A percentile compares a stretch with the other conserved stretches of the same genome.
These are phyloP conservation scores for Tetragnatha montana DNA, from an alignment of 2,888 invertebrate species.

Conservation along the genomic window DNA sequence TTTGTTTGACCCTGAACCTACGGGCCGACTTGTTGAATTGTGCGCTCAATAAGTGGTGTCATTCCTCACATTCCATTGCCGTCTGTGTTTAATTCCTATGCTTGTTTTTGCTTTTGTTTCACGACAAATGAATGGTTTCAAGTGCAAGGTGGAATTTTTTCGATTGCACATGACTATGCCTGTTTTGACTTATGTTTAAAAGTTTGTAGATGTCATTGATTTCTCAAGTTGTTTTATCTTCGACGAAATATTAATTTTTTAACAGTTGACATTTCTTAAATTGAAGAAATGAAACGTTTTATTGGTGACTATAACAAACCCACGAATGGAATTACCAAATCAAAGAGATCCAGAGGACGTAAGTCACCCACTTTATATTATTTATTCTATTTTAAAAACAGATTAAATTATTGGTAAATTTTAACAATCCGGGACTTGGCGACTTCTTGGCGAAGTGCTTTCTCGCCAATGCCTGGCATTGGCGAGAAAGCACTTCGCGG, in stretches of 20 bases:
- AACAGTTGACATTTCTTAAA: slow-evolving; percentile 52
- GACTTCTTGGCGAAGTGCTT: too few relatives aligned
- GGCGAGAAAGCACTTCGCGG: too few relatives aligned
- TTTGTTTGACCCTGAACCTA: slow-evolving; percentile 30
- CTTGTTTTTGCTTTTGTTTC: slow-evolving; percentile 58
- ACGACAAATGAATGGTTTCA: slow-evolving; percentile 27
- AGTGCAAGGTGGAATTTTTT: slow-evolving; percentile 7
- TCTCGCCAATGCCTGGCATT: too few relatives aligned
- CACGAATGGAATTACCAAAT: slow-evolving; percentile 67
- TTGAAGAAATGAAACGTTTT: slow-evolving; percentile 66
- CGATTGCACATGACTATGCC: not conserved
- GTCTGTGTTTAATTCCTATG: slow-evolving; percentile 59
- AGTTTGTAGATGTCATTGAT: not conserved
- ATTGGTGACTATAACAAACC: slow-evolving; percentile 50
- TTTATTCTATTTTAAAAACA: not conserved
- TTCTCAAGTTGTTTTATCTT: slow-evolving; percentile 20
- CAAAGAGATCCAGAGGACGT: slow-evolving; percentile 70
- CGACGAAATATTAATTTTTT: slow-evolving; percentile 43
- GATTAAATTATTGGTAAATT: too few relatives aligned
- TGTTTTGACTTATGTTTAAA: not conserved
- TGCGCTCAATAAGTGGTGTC: slow-evolving; percentile 56
- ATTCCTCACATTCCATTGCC: slow-evolving; percentile 68
- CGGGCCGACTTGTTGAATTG: slow-evolving; percentile 28
- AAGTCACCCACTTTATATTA: slow-evolving; percentile 21
- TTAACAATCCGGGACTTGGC: too few relatives aligned